phyloP scores from a whole-genome alignment of 92 coral and sea anemone species.

The Heteractis magnifica region DNA sequence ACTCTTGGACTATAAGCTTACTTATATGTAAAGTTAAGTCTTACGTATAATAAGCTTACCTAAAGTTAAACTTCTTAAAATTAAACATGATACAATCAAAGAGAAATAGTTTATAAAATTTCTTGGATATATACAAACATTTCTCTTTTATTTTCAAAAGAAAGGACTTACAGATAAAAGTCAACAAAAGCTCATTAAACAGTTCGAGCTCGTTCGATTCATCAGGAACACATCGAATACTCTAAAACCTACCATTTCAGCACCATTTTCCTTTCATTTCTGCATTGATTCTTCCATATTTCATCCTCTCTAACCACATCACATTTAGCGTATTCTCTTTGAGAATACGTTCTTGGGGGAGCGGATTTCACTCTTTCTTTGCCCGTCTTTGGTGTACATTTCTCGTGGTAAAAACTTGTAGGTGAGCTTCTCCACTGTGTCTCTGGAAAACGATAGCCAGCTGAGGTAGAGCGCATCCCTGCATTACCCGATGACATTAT shows the following conservation, averaged over 20 bases:
- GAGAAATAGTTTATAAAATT: not conserved
- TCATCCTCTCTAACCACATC: constrained; percentile 81
- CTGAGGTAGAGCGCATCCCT: constrained; percentile 70
- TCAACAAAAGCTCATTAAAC: not conserved
- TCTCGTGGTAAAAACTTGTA: constrained; percentile 85
- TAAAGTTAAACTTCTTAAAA: not conserved
- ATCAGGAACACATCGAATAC: not conserved
- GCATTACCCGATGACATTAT: constrained; percentile 40
- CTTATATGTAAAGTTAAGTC: too few relatives aligned
- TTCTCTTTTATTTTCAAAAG: constrained; percentile 6
- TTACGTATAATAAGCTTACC: not conserved
- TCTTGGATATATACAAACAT: not conserved
- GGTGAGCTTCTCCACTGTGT: constrained; percentile 35
- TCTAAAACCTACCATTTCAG: constrained; percentile 72
- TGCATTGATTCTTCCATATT: constrained; percentile 88
- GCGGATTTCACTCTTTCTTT: constrained; percentile 82
- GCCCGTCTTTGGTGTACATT: constrained; percentile 64
- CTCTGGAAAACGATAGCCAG: constrained; percentile 82
- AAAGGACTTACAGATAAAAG: not conserved
- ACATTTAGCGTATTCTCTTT: constrained; percentile 81
- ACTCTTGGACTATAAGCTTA: too few relatives aligned
- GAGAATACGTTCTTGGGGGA: constrained; percentile 66
- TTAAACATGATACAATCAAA: not conserved
- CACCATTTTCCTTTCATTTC: constrained; percentile 70
- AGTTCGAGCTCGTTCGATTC: not conserved